Conservation (phyloP, 2,888 invertebrate genomes). For the Synanthedon andrenaeformis region DNA sequence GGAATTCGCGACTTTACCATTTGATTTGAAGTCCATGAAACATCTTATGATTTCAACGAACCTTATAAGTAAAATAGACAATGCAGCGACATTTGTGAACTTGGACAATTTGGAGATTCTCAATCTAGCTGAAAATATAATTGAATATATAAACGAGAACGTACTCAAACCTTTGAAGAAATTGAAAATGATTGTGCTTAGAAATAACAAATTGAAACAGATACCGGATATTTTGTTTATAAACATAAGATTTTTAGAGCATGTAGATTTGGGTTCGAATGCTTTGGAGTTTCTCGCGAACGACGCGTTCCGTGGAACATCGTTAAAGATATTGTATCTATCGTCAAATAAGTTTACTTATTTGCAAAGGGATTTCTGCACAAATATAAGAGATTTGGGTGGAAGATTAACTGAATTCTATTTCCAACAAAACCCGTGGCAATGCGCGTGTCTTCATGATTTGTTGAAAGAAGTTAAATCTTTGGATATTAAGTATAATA, state of each 20-base stretch:
- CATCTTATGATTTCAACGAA: slow-evolving; percentile 37
- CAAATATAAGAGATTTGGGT: slow-evolving; percentile 42
- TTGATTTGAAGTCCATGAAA: slow-evolving; percentile 36
- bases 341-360: slow-evolving; percentile 43
- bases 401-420: slow-evolving; percentile 35
- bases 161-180: slow-evolving; percentile 34
- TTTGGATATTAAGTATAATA: slow-evolving; percentile 33
- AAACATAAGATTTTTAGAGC: slow-evolving; percentile 26
- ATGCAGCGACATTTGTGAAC: slow-evolving; percentile 20
- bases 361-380: slow-evolving; percentile 43
- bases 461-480: slow-evolving; percentile 39
- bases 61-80: slow-evolving; percentile 25
- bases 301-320: slow-evolving; percentile 35
- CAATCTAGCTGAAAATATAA: slow-evolving; percentile 35
- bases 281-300: slow-evolving; percentile 33
- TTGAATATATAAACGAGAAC: slow-evolving; percentile 27
- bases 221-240: slow-evolving; percentile 36
- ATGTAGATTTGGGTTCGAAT: slow-evolving; percentile 42
- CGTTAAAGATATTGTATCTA: slow-evolving; percentile 39
- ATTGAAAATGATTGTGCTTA: slow-evolving; percentile 30
- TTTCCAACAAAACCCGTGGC: slow-evolving; percentile 54
- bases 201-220: slow-evolving; percentile 31
- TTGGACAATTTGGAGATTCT: slow-evolving; percentile 35
- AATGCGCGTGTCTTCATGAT: slow-evolving; percentile 45
- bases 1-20: slow-evolving; percentile 21